Conservation (phyloP, 1,140 invertebrate genomes). For the Thaumetopoea pityocampa region DNA sequence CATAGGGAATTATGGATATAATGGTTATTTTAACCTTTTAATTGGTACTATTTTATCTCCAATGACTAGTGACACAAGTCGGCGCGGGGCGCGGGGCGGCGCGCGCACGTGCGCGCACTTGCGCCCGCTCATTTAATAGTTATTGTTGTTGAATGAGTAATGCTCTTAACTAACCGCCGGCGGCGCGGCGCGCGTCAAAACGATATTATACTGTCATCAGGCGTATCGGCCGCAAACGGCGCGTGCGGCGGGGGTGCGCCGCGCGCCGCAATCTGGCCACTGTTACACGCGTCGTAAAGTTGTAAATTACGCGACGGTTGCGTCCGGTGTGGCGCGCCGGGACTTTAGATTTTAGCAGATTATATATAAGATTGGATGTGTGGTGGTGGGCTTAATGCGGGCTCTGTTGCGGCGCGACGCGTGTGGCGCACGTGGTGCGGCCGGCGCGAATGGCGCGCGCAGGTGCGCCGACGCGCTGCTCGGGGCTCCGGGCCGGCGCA, state of each 20-base stretch:
- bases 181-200: slow-evolving; percentile 28
- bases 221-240: slow-evolving; percentile 51
- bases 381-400: slow-evolving; percentile 18
- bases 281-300: not conserved
- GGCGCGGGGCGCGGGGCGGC: too few species aligned
- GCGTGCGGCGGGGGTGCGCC: slow-evolving; percentile 28
- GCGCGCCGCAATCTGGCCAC: not conserved
- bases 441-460: slow-evolving; percentile 12
- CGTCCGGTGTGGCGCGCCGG: not conserved
- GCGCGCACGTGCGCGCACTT: too few species aligned
- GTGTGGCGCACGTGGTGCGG: slow-evolving; percentile 19
- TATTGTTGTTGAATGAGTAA: too few species aligned
- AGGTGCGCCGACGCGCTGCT: too few species aligned
- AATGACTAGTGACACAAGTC: too few species aligned
- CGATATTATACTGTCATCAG: slow-evolving; percentile 52
- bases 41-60: too few species aligned
- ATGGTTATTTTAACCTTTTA: too few species aligned
- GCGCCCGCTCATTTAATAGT: too few species aligned
- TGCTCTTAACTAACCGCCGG: slow-evolving; percentile 14
- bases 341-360: too few species aligned
- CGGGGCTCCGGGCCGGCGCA: too few species aligned
- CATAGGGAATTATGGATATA: too few species aligned
- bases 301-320: not conserved
- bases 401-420: slow-evolving; percentile 7
- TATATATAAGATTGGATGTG: slow-evolving; percentile 3